These are phyloP conservation scores for Drosophila malerkotliana DNA, from an alignment of 1,140 invertebrate genomes.

Conservation along the genomic window DNA sequence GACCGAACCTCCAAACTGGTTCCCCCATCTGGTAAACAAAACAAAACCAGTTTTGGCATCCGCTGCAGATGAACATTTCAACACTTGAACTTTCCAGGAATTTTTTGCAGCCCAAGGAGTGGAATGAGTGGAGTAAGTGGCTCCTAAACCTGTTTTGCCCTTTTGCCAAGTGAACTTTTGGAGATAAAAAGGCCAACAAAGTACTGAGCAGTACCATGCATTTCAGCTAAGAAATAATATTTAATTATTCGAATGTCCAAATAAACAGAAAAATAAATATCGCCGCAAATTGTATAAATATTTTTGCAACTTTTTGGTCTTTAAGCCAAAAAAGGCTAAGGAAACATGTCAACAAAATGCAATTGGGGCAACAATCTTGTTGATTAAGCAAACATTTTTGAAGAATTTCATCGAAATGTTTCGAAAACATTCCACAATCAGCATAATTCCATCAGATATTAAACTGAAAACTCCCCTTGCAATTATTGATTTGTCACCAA, in stretches of 20 bases:
- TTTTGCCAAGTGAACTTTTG: constrained; percentile 4
- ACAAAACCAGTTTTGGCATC: constrained; percentile 65
- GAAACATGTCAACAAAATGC: neutral
- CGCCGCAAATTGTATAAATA: constrained; percentile 54
- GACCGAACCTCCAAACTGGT: constrained; percentile 32
- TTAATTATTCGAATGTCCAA: constrained; percentile 43
- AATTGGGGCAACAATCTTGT: neutral
- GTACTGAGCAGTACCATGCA: too few relatives aligned
- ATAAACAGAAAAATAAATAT: constrained; percentile 34
- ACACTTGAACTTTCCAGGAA: constrained; percentile 77
- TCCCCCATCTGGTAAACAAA: constrained; percentile 42
- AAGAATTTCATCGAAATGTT: constrained; percentile 15
- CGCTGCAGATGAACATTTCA: constrained; percentile 55
- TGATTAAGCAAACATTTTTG: constrained; percentile 1
- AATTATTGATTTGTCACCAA: constrained; percentile 55
- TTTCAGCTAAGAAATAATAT: constrained; percentile 22
- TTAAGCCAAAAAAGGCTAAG: neutral
- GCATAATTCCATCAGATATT: neutral
- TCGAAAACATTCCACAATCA: neutral
- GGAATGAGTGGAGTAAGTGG: neutral
- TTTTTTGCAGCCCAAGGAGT: constrained; percentile 37
- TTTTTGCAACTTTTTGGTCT: constrained; percentile 30
- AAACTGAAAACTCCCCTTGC: neutral
- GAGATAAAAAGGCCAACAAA: constrained; percentile 9
- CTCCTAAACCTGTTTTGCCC: constrained; percentile 13